These are phyloP conservation scores for Drosophila nr. fundita DNA, from an alignment of 2,888 invertebrate genomes.

Conservation along the genomic window DNA sequence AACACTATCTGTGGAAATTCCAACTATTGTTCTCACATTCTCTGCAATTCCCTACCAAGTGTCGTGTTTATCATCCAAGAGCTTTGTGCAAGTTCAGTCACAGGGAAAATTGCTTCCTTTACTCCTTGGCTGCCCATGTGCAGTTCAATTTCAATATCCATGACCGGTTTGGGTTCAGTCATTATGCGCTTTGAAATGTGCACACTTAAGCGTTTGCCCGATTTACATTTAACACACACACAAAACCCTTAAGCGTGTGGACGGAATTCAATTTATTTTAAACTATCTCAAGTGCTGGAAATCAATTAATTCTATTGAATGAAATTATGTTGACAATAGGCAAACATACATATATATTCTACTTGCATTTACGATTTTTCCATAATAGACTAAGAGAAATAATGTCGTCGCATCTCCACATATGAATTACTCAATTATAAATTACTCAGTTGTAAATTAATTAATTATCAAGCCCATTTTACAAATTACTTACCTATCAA, in stretches of 20 bases:
- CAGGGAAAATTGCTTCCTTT: constrained; percentile 70
- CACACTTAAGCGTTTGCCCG: constrained; percentile 26
- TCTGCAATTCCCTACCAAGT: constrained; percentile 7
- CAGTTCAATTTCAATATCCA: constrained; percentile 41
- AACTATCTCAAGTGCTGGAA: constrained; percentile 58
- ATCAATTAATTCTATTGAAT: constrained; percentile 56
- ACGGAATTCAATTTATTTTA: constrained; percentile 45
- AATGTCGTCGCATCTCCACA: not conserved
- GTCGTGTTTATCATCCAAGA: constrained; percentile 34
- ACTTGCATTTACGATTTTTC: not conserved
- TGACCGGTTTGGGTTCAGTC: constrained; percentile 24
- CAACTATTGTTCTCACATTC: constrained; percentile 13
- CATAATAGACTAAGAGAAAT: not conserved
- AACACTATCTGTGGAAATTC: constrained; percentile 7
- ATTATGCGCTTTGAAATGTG: constrained; percentile 17
- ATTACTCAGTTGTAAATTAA: not conserved
- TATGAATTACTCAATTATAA: not conserved
- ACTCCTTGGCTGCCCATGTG: constrained; percentile 12
- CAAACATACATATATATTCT: too few species aligned
- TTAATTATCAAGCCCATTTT: too few species aligned
- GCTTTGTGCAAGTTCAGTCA: constrained; percentile 64
- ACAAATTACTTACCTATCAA: too few species aligned
- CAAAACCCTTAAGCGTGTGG: constrained; percentile 18
- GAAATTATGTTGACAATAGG: not conserved
- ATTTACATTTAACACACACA: constrained; percentile 36